Conservation (phyloP, 2,113 vertebrate genomes). For the Rhynchopsitta pachyrhyncha region DNA sequence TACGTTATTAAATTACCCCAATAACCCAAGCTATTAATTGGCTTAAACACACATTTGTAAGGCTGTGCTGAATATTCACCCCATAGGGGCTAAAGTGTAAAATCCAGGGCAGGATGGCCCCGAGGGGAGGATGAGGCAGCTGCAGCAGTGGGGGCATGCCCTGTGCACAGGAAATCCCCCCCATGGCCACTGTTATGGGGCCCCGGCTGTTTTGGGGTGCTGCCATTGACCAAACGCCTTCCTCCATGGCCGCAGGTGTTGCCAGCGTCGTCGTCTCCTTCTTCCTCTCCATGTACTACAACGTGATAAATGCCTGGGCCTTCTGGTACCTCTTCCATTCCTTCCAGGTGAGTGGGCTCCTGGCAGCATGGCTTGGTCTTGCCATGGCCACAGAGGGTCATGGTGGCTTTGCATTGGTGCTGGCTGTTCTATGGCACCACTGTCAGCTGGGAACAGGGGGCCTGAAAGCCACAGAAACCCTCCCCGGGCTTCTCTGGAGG, state of each 20-base stretch:
- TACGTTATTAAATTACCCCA: not conserved
- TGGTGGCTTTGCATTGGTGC: not conserved
- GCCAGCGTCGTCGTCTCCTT: constrained; percentile 87
- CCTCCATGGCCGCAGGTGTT: constrained; percentile 71
- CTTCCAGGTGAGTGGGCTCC: constrained; percentile 84
- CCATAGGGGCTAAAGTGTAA: not conserved
- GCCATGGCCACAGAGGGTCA: rapidly evolving
- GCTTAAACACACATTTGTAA: not conserved
- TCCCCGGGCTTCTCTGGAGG: not conserved
- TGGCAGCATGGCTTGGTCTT: rapidly evolving
- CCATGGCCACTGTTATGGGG: not conserved
- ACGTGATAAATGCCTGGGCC: constrained; percentile 91
- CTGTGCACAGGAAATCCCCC: not conserved
- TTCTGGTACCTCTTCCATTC: constrained; percentile 98
- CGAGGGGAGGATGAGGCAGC: not conserved
- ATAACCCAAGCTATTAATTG: not conserved
- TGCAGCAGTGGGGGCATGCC: rapidly evolving
- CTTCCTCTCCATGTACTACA: constrained; percentile 94
- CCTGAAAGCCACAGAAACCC: not conserved
- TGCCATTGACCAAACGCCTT: not conserved
- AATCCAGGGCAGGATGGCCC: not conserved
- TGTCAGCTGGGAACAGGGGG: rapidly evolving
- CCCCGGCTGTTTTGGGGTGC: not conserved
- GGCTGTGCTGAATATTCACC: not conserved
- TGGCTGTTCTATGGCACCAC: not conserved